Evolutionary conservation across 64 coral and sea anemone species (phyloP), one percentile per base, ranked within the genome.

Genomic region (Pachyseris speciosa): DNA sequence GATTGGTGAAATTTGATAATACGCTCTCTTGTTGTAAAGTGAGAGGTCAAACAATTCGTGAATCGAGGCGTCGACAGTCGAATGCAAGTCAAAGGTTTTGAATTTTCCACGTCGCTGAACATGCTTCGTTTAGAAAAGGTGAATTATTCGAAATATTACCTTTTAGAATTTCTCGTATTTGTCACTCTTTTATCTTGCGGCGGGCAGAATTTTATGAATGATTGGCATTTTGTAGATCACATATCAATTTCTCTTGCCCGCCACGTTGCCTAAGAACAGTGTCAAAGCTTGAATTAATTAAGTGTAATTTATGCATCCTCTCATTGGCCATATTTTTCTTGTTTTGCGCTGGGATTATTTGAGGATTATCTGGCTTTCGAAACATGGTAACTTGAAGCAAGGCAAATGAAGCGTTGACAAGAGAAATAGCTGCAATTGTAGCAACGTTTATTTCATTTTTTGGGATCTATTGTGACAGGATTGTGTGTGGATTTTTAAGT

Each of bases 271-370:
- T 10, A 61, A 34, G 48, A 63, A 61, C 33, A 40, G 31, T 58
- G 77, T 22, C 34, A 81, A n/a, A 81, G 53, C 77, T 81, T 81
- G 77, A 81, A 81, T 81, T 37, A 81, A 81, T 81, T 58, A 81
- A 37, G 7, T 38, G 45, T 81, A 81, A 81, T 81, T 34, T 81
- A 81, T 81, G 51, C 77, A 37, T 0, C 0, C 24, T 15, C 3
- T 4, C 5, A 53, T 63, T 40, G 63, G 77, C 53, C 77, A 81
- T 63, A 36, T 81, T 81, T 58, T 81, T 20, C 27, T 60, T 16
- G 5, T 20, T 16, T 80, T 60, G 51, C 13, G 34, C 34, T 25
- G 19, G 52, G 33, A 38, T 16, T 34, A 9, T 58, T 41, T 63
- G 19, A 81, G 50, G 6, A 13, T 48, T 79, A 5, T 34, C 37